phyloP scores from a whole-genome alignment of 1,140 invertebrate species.

The Zaprionus gabonicus region DNA sequence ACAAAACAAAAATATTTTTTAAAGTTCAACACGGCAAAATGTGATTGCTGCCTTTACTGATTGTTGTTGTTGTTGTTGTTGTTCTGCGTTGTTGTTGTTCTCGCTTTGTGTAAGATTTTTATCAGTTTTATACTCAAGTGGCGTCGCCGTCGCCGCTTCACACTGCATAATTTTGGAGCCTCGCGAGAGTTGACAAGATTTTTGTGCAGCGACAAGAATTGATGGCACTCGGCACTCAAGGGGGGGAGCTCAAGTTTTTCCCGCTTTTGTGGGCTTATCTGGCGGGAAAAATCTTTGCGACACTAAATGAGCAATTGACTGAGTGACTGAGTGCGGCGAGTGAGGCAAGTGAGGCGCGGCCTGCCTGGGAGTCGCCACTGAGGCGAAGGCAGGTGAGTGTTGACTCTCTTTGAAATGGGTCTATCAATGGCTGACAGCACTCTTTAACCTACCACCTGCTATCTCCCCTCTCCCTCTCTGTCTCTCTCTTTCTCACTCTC shows the following conservation, averaged over 20 bases:
- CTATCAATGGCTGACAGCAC: constrained; percentile 28
- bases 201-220: constrained; percentile 78
- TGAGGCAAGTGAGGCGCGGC: background rate
- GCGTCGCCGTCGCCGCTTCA: constrained; percentile 70
- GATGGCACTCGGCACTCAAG: constrained; percentile 35
- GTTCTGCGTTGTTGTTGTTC: constrained; percentile 25
- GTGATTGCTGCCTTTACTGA: constrained; percentile 50
- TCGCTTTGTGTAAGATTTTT: constrained; percentile 70
- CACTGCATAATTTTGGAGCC: constrained; percentile 75
- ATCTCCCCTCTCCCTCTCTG: no score
- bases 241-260: constrained; percentile 13
- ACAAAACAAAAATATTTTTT: constrained; percentile 40
- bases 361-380: background rate
- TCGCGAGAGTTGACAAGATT: constrained; percentile 70
- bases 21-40: constrained; percentile 60
- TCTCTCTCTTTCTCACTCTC: no score
- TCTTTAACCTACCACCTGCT: background rate
- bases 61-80: constrained; percentile 30
- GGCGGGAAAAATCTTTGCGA: constrained; percentile 76
- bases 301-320: constrained; percentile 82
- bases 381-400: background rate
- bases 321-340: constrained; percentile 37
- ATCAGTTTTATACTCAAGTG: constrained; percentile 79
- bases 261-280: constrained; percentile 50
- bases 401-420: constrained; percentile 28